phyloP scores from a whole-genome alignment of 2,113 vertebrate species.

The Porphyrio hochstetteri region DNA sequence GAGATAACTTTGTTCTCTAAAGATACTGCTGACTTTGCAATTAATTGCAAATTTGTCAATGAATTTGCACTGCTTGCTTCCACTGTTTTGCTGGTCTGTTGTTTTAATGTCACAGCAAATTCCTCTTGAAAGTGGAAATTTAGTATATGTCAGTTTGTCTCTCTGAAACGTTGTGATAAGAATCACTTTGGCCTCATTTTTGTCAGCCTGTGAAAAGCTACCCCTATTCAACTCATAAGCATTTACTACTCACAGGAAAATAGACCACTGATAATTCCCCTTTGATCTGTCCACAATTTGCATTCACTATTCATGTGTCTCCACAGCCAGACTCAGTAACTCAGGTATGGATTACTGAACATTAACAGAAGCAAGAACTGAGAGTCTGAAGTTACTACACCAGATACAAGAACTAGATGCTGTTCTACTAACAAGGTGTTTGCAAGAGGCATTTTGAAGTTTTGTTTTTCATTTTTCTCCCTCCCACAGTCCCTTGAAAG shows the following conservation, averaged over 20 bases:
- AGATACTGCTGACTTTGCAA: slow-evolving; percentile 13
- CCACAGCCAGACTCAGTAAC: neutral
- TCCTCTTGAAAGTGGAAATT: neutral
- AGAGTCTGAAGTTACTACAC: neutral
- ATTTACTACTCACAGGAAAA: neutral
- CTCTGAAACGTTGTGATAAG: neutral
- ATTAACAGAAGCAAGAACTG: neutral
- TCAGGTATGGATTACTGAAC: neutral
- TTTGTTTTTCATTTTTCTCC: neutral
- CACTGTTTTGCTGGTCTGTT: neutral
- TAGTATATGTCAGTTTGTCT: neutral
- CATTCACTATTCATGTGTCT: neutral
- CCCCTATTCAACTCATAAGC: neutral
- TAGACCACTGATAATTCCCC: neutral
- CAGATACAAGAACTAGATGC: neutral
- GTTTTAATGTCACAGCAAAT: neutral
- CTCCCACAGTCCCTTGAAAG: neutral
- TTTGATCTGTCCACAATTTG: neutral
- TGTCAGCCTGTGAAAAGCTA: neutral
- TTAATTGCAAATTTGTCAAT: neutral
- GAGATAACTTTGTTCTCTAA: neutral
- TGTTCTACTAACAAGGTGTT: neutral
- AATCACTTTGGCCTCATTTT: neutral
- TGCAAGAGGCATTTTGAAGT: neutral
- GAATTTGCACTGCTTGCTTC: neutral